Percentiles rank a stretch among this genome's conserved stretches.
phyloP scores from a whole-genome alignment of 2,888 invertebrate genomes.

The Nephrotoma flavescens region DNA sequence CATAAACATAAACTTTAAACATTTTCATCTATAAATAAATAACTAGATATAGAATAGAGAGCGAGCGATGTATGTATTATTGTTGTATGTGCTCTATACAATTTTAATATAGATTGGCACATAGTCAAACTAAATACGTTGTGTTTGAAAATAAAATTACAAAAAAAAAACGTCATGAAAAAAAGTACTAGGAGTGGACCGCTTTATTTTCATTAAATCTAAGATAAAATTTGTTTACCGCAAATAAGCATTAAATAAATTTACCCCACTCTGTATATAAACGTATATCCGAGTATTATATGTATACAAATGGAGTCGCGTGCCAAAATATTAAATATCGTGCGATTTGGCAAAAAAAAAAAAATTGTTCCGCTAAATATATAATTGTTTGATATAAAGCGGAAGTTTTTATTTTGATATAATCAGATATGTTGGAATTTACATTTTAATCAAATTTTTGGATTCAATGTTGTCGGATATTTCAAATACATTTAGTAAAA shows the following conservation, averaged over 20 bases:
- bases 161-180: neutral
- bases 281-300: no score
- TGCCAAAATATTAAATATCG: neutral
- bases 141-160: neutral
- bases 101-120: neutral
- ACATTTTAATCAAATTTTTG: no score
- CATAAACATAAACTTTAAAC: neutral
- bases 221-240: neutral
- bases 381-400: neutral
- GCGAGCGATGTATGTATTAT: neutral
- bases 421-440: neutral
- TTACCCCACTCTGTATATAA: neutral
- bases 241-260: neutral
- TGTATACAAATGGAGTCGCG: neutral
- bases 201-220: neutral
- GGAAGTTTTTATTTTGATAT: neutral
- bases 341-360: neutral
- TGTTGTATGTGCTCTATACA: neutral
- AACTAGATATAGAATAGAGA: neutral
- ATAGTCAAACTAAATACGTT: neutral
- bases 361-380: neutral
- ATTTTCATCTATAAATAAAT: neutral
- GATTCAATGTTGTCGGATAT: no score
- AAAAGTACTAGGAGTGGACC: neutral
- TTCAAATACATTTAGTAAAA: no score